phyloP scores from a whole-genome alignment of 2,797 vertebrate genomes.

The Delichon dasypus region DNA sequence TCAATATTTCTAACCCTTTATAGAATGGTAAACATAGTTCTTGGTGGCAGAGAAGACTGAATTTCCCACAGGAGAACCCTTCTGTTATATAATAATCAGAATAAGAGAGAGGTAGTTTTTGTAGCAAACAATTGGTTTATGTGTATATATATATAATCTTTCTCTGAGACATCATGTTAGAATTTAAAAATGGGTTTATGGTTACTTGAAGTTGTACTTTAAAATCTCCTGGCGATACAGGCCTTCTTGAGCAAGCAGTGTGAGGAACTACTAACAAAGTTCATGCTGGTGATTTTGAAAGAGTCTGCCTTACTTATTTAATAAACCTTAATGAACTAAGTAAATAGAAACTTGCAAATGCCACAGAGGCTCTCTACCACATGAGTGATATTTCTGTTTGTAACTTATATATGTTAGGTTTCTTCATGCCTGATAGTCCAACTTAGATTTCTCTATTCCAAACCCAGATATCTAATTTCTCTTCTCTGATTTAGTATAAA shows the following conservation, averaged over 20 bases:
- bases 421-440: not conserved
- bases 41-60: not conserved
- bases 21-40: not conserved
- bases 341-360: not conserved
- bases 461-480: not conserved
- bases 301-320: not conserved
- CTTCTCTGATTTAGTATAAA: not conserved
- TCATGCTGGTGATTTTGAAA: not conserved
- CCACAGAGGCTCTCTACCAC: not conserved
- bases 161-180: not conserved
- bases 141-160: rapidly evolving
- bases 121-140: not conserved
- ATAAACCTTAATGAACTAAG: not conserved
- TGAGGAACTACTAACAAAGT: not conserved
- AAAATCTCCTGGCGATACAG: not conserved
- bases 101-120: not conserved
- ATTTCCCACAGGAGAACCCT: not conserved
- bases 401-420: not conserved
- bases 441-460: not conserved
- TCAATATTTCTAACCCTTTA: not conserved
- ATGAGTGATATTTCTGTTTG: not conserved
- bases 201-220: not conserved
- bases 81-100: not conserved
- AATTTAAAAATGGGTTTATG: not conserved
- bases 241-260: not conserved